Base-by-base conservation (phyloP, 2,888 invertebrate species). In the Orchesellides sinensis region DNA sequence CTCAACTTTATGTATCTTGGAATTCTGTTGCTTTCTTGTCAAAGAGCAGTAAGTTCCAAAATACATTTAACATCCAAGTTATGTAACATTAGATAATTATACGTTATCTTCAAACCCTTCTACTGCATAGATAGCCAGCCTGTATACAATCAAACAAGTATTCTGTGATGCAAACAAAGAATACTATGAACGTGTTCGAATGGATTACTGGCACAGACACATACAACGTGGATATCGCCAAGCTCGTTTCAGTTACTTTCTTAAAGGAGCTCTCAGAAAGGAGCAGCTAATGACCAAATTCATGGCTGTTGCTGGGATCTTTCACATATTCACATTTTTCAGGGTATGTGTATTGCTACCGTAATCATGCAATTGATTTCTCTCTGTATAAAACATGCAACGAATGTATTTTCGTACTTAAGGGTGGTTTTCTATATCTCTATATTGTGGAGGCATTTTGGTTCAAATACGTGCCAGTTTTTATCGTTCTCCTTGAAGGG, bases 151-250 rank as follows among this genome's bases (percentile, higher is more conserved):
- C 1, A 54, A 66, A 3, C 35, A 61, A 10, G 3, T 1, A 12
- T 68, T 68, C 47, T 17, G 40, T n/a, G 77, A 68, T 17, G 14
- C 35, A 1, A 25, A 68, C 29, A 77, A 77, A 47, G 68, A 56
- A 17, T 77, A 47, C 29, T 77, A 59, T 19, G 77, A 77, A 27
- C 68, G 68, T 12, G 21, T 5, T 17, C 27, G 77, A 12, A 25
- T 45, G 21, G 23, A 21, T 14, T 75, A 54, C 8, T 40, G 66
- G 8, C 27, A 8, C 14, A 56, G 8, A 1, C 19, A 8, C 2
- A 2, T 52, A 8, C n/a, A 21, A 17, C 2, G 6, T 3, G 19
- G 19, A 1, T 29, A 23, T 17, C 32, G 63, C 0, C 74, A 74
- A 23, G 25, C 35, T 35, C 74, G 74, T 23, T 65, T 52, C 8